phyloP scores from a whole-genome alignment of 2,888 invertebrate genomes.

The Folsomia candida region DNA sequence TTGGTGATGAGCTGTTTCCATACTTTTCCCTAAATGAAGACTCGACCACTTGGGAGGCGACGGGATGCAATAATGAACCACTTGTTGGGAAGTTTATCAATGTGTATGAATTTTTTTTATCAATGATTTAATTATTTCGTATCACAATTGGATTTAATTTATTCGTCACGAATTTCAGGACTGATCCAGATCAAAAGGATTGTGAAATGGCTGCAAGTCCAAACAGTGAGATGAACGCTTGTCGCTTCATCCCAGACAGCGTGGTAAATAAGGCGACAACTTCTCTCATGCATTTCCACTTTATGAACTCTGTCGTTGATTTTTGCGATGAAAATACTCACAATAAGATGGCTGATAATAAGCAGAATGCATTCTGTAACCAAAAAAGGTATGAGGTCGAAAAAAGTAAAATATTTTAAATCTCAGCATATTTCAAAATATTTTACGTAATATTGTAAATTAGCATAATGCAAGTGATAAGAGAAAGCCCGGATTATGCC shows the following conservation, averaged over 20 bases:
- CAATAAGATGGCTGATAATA: slow-evolving; percentile 63
- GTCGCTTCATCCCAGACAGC: slow-evolving; percentile 14
- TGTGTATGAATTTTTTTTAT: not conserved
- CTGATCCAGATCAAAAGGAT: slow-evolving; percentile 6
- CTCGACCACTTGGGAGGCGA: slow-evolving; percentile 22
- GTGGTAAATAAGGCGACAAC: slow-evolving; percentile 24
- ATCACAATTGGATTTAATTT: not conserved
- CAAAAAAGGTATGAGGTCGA: slow-evolving; percentile 55
- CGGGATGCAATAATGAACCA: slow-evolving; percentile 26
- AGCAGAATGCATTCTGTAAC: slow-evolving; percentile 65
- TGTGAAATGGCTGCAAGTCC: slow-evolving; percentile 17
- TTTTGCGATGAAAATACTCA: slow-evolving; percentile 65
- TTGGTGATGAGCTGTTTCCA: slow-evolving; percentile 19
- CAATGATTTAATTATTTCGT: not conserved
- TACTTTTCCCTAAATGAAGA: slow-evolving; percentile 26
- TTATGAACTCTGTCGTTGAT: slow-evolving; percentile 25
- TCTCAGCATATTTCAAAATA: too few species aligned
- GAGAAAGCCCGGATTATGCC: slow-evolving; percentile 33
- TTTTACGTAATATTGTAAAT: slow-evolving; percentile 53
- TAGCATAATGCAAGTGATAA: slow-evolving; percentile 50
- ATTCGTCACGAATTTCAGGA: not conserved
- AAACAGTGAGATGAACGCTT: slow-evolving; percentile 28
- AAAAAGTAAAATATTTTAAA: too few species aligned
- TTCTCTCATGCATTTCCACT: slow-evolving; percentile 39
- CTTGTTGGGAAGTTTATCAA: slow-evolving; percentile 25